Conservation (phyloP, 1,140 invertebrate genomes). For the Helicorthomorpha holstii region DNA sequence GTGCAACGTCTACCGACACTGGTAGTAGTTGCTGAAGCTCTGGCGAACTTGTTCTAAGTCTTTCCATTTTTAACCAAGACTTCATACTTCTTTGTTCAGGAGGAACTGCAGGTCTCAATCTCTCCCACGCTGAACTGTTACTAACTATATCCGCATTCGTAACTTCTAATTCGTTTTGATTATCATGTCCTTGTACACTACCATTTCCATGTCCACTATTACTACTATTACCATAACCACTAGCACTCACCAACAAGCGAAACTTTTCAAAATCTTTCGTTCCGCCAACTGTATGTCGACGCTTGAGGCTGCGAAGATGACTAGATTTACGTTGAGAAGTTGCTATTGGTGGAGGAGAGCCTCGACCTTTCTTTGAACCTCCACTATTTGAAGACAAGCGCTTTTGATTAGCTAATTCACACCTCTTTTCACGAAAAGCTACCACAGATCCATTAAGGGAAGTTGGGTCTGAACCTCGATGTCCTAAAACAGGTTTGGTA, state of each 20-base stretch:
- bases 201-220: not conserved
- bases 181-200: not conserved
- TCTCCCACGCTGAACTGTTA: constrained; percentile 2
- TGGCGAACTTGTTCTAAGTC: constrained; percentile 40
- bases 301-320: constrained; percentile 33
- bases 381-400: too few relatives aligned
- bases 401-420: too few relatives aligned
- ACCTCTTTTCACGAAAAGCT: too few relatives aligned
- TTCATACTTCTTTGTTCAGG: constrained; percentile 20
- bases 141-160: not conserved
- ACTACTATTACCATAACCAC: constrained; percentile 10
- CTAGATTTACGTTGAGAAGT: constrained; percentile 6
- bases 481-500: too few relatives aligned
- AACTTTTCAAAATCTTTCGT: constrained; percentile 64
- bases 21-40: constrained; percentile 24
- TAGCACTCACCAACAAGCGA: constrained; percentile 28
- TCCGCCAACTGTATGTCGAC: constrained; percentile 79
- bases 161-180: not conserved
- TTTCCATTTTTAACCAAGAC: constrained; percentile 26
- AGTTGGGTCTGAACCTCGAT: too few relatives aligned
- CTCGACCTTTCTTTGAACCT: not conserved
- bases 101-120: not conserved
- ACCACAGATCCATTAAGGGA: too few relatives aligned
- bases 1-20: not conserved
- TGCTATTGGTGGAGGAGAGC: not conserved